Percentiles rank a stretch among this genome's conserved stretches.
phyloP scores from a whole-genome alignment of 2,888 invertebrate species.

The Parnassius glacialis region DNA sequence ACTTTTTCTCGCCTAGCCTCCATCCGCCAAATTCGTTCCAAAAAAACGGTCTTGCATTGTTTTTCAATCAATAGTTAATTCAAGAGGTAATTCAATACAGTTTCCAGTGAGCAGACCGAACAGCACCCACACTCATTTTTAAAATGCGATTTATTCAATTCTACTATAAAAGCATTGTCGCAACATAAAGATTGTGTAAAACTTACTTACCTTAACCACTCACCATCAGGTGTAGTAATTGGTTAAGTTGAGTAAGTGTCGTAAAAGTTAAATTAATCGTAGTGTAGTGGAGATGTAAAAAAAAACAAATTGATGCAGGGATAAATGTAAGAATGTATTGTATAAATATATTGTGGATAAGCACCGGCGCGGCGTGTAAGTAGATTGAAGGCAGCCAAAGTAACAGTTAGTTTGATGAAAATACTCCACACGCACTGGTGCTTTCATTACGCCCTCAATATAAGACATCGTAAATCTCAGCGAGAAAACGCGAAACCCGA shows the following conservation, averaged over 20 bases:
- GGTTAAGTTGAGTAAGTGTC: no score
- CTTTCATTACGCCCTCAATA: conserved; percentile 47
- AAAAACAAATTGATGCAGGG: no score
- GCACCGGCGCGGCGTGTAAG: conserved; percentile 20
- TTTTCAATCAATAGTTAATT: no score
- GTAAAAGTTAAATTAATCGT: no score
- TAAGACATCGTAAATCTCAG: conserved; percentile 46
- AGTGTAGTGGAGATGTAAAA: no score
- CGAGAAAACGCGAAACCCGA: conserved; percentile 19
- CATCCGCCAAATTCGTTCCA: no score
- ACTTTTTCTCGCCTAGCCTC: no score
- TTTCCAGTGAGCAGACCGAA: no score
- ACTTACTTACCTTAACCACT: background rate
- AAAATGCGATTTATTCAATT: background rate
- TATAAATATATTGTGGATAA: conserved; percentile 28
- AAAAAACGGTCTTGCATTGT: no score
- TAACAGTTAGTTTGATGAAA: conserved; percentile 33
- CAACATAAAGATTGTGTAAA: conserved; percentile 11
- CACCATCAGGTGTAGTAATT: no score
- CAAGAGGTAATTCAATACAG: no score
- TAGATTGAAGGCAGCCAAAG: conserved; percentile 28
- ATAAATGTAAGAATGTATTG: conserved; percentile 4
- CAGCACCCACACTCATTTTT: no score
- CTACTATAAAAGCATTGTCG: background rate
- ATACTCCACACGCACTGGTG: conserved; percentile 50